These are phyloP conservation scores for Dendrocopos noguchii DNA, from an alignment of 2,113 vertebrate species.

Conservation along the genomic window DNA sequence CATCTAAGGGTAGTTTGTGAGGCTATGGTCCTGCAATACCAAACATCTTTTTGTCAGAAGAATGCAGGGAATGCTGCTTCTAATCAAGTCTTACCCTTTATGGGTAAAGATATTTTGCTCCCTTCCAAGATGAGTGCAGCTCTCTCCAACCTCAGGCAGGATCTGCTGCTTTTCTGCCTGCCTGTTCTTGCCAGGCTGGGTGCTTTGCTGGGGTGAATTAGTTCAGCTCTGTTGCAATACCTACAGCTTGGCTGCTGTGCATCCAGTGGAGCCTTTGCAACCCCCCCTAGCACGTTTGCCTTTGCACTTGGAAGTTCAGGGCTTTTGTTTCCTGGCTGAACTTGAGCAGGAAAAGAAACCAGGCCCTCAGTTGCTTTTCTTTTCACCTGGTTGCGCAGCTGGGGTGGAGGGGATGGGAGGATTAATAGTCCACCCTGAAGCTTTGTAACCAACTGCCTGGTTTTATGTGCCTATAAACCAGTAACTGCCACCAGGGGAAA, in stretches of 20 bases:
- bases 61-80: conserved; percentile 49
- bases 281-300: background rate
- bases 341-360: background rate
- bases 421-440: background rate
- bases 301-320: background rate
- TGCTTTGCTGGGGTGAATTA: background rate
- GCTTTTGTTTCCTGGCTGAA: background rate
- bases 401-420: background rate
- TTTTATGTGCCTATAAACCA: background rate
- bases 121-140: background rate
- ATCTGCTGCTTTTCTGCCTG: background rate
- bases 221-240: background rate
- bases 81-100: conserved; percentile 33
- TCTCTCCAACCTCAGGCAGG: background rate
- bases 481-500: background rate
- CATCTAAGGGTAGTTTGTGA: conserved; percentile 45
- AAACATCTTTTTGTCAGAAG: conserved; percentile 10
- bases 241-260: background rate
- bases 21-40: background rate
- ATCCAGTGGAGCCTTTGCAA: background rate
- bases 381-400: background rate
- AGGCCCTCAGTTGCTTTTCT: background rate
- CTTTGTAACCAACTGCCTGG: background rate
- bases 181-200: background rate
- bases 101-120: conserved; percentile 45